Percentiles rank a stretch among this genome's conserved stretches.
Conservation (phyloP, 1,140 invertebrate species). For the Lanistes nyassanus region DNA sequence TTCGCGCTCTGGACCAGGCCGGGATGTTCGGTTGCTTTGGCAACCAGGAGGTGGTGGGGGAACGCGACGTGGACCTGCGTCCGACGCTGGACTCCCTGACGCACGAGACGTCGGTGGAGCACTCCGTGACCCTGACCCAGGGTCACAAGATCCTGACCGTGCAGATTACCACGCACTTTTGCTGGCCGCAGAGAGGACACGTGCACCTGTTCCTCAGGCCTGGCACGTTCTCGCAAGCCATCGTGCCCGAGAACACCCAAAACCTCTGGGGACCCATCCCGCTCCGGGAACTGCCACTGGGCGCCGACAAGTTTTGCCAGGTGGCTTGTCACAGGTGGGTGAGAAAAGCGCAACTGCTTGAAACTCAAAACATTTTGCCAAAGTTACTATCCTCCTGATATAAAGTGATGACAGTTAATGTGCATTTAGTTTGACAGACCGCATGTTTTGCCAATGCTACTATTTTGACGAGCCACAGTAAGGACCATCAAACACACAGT, state of each 20-base stretch:
- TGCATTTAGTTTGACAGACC: too few species aligned
- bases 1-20: conserved; percentile 27
- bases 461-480: too few species aligned
- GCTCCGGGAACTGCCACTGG: conserved; percentile 49
- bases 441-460: too few species aligned
- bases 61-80: conserved; percentile 28
- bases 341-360: too few species aligned
- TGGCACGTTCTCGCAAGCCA: conserved; percentile 48
- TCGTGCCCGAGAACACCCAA: conserved; percentile 61
- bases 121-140: conserved; percentile 17
- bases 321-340: conserved; percentile 63
- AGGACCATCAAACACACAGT: too few species aligned
- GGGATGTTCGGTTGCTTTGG: conserved; percentile 35
- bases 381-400: too few species aligned
- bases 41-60: conserved; percentile 18
- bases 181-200: conserved; percentile 31
- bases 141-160: conserved; percentile 10
- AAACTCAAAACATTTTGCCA: too few species aligned
- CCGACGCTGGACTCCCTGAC: conserved; percentile 27
- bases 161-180: conserved; percentile 22
- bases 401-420: too few species aligned
- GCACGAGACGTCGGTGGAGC: conserved; percentile 22
- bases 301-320: conserved; percentile 52
- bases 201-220: conserved; percentile 37
- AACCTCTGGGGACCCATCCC: conserved; percentile 61